Conservation (phyloP, 2,797 vertebrate genomes). For the Argentina silus region DNA sequence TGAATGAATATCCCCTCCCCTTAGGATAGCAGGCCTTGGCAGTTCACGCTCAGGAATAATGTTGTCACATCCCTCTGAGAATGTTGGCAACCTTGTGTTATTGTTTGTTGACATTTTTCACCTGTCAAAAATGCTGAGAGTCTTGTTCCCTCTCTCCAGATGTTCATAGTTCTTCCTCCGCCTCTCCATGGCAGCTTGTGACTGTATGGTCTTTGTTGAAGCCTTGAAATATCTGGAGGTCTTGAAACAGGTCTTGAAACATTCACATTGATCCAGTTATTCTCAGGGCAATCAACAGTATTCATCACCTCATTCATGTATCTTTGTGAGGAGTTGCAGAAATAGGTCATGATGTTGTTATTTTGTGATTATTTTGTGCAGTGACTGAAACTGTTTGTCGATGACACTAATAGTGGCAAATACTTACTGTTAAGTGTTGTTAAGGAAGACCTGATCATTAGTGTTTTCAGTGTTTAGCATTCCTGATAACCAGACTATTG, state of each 20-base stretch:
- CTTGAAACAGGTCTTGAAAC: too few relatives aligned
- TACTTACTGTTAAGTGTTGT: not conserved
- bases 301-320: too few relatives aligned
- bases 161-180: not conserved
- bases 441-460: not conserved
- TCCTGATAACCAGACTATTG: constrained; percentile 20
- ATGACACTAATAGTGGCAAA: constrained; percentile 9
- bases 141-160: not conserved
- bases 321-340: too few relatives aligned
- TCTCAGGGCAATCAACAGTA: too few relatives aligned
- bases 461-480: not conserved
- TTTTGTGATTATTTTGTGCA: not conserved
- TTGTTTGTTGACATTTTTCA: constrained; percentile 28
- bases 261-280: too few relatives aligned
- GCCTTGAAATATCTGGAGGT: too few relatives aligned
- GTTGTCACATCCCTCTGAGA: constrained; percentile 6
- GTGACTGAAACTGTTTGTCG: not conserved
- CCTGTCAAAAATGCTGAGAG: constrained; percentile 28
- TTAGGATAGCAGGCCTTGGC: constrained; percentile 17
- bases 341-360: not conserved
- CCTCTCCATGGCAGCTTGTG: not conserved
- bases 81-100: constrained; percentile 8
- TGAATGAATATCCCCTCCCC: constrained; percentile 19
- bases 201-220: not conserved
- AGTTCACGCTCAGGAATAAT: constrained; percentile 14